These are phyloP conservation scores for Euwallacea fornicatus DNA, from an alignment of 1,140 invertebrate species.

Conservation along the genomic window DNA sequence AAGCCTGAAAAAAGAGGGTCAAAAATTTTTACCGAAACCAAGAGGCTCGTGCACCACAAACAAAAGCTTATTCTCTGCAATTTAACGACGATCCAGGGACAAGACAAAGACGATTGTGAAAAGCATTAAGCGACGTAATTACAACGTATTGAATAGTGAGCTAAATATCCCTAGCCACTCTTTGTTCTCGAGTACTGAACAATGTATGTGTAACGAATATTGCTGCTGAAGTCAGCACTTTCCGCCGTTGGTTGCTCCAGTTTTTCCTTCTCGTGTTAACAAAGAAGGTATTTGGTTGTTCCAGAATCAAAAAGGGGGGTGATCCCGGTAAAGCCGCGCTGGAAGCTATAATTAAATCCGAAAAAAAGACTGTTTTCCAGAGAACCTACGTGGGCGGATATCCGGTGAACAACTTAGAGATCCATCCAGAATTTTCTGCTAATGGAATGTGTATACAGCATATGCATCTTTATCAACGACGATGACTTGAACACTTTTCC, in stretches of 20 bases:
- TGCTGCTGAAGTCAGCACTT: constrained; percentile 24
- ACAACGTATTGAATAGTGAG: constrained; percentile 36
- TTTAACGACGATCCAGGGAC: constrained; percentile 23
- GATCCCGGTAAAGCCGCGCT: too few relatives aligned
- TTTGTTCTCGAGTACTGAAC: constrained; percentile 24
- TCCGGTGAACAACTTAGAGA: too few relatives aligned
- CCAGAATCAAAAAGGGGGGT: background rate
- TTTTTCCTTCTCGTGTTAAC: constrained; percentile 6
- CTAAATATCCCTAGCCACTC: constrained; percentile 33
- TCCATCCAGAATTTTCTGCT: too few relatives aligned
- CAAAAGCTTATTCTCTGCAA: constrained; percentile 25
- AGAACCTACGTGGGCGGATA: too few relatives aligned
- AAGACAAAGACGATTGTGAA: constrained; percentile 37
- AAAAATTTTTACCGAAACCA: constrained; percentile 20
- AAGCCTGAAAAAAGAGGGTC: background rate
- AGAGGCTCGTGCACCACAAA: constrained; percentile 1
- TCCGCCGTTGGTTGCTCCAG: background rate
- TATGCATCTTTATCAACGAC: too few relatives aligned
- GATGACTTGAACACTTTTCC: too few relatives aligned
- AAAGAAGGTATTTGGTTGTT: background rate
- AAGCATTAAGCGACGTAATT: constrained; percentile 34
- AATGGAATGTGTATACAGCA: too few relatives aligned
- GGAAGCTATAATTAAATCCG: too few relatives aligned
- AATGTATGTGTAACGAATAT: constrained; percentile 28
- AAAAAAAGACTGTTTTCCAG: too few relatives aligned